Base-by-base conservation (phyloP, 1,140 invertebrate species). In the Cotesia typhae region DNA sequence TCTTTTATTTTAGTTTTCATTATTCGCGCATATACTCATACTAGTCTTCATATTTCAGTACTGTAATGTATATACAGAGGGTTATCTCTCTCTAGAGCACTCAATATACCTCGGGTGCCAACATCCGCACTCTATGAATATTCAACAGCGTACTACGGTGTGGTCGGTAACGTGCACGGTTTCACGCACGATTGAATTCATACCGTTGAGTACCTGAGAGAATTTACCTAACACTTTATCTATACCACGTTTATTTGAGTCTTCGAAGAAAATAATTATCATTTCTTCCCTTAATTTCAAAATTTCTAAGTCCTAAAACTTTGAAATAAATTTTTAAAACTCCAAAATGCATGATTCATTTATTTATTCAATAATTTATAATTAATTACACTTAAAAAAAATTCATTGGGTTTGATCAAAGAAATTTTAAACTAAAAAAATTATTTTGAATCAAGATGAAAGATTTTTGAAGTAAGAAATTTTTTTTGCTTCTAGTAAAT, bases 161-260 rank as follows among this genome's bases (percentile, higher is more conserved):
- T 59, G 37, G 51, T 37, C 38, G 53, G 7, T 67, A 67, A 67
- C 53, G 41, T 59, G 65, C 65, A 20, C 51, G 35, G 65, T 72
- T 72, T 72, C 55, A 72, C 71, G 71, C 71, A 72, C 71, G 37
- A 72, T 72, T 72, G 71, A 72, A 72, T 72, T 67, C 57, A 72
- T 72, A 20, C 53, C 60, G 64, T 35, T 47, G 61, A 66, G 53
- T 66, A 71, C 51, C 36, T 51, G 9, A 14, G 5, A 65, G 12
- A 14, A 20, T 37, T 10, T 28, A 52, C 41, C 41, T 57, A 7
- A 57, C 53, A 57, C 53, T 57, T 57, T 3, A 57, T 57, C 53
- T 57, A n/a, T n/a, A 20, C 53, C 17, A 57, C 53, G 5, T 57
- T 57, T 20, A 57, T 61, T 61, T 28, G 10, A 61, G 4, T n/a